A percentile compares a stretch with the other conserved stretches of the same genome.
Evolutionary conservation across 2,113 vertebrate species (phyloP).

Genomic region (Antennarius striatus): DNA sequence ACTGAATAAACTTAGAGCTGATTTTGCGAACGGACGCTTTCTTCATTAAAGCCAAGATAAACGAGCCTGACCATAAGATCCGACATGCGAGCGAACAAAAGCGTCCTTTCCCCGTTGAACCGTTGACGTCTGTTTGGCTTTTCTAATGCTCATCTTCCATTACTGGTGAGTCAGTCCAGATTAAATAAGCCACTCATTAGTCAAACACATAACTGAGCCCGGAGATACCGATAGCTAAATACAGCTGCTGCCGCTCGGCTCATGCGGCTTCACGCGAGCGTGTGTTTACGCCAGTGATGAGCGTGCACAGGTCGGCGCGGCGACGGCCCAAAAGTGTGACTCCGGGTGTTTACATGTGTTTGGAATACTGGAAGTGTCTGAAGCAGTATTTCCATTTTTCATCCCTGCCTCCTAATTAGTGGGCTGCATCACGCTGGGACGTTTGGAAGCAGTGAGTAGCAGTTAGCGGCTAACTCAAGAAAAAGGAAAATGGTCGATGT

Average conservation of each 20-base stretch:
- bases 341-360: conserved; percentile 35
- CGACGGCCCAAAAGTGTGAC: conserved; percentile 5
- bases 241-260: conserved; percentile 83
- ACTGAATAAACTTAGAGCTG: not conserved
- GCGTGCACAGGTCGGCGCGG: conserved; percentile 28
- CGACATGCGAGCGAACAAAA: no score
- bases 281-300: conserved; percentile 16
- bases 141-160: conserved; percentile 49
- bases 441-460: no score
- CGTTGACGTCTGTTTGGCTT: conserved; percentile 34
- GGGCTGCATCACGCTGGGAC: conserved; percentile 53
- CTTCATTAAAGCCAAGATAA: not conserved
- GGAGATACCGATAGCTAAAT: conserved; percentile 79
- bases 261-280: conserved; percentile 28
- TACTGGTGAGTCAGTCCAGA: conserved; percentile 58
- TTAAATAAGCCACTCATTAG: conserved; percentile 76
- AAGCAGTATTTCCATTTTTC: conserved; percentile 24
- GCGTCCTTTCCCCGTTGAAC: not conserved
- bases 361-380: conserved; percentile 16
- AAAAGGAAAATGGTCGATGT: no score
- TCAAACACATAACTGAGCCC: conserved; percentile 72
- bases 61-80: not conserved
- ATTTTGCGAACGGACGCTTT: not conserved
- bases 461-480: no score
- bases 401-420: conserved; percentile 86